A percentile compares a stretch with the other conserved stretches of the same genome.
Evolutionary conservation across 2,888 invertebrate genomes (phyloP).

Genomic region (Phaedon cochleariae): DNA sequence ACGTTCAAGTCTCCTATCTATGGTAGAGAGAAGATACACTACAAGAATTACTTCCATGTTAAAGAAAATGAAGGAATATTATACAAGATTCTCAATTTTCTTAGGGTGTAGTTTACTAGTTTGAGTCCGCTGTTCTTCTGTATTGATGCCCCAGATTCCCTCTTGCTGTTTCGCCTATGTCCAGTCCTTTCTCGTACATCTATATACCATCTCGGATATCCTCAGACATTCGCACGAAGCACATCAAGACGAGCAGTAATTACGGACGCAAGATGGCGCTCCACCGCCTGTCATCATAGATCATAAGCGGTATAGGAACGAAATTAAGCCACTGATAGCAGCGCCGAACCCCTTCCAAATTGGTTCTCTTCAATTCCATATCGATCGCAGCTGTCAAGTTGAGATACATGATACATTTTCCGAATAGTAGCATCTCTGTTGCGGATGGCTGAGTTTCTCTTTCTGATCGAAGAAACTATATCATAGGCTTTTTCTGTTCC

Average conservation of each 20-base stretch:
- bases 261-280: conserved; percentile 53
- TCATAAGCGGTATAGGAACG: conserved; percentile 50
- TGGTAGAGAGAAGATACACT: too few species aligned
- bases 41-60: too few species aligned
- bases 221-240: conserved; percentile 46
- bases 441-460: neutral
- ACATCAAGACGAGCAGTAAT: conserved; percentile 50
- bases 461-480: neutral
- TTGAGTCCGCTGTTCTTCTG: too few species aligned
- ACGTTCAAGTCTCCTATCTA: too few species aligned
- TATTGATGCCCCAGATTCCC: too few species aligned
- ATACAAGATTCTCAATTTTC: too few species aligned
- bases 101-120: too few species aligned
- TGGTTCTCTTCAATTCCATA: conserved; percentile 51
- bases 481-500: too few species aligned
- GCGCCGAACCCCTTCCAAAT: conserved; percentile 49
- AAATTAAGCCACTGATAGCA: conserved; percentile 50
- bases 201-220: conserved; percentile 46
- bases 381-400: conserved; percentile 37
- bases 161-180: neutral
- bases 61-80: too few species aligned
- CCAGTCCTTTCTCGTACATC: neutral
- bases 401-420: conserved; percentile 25
- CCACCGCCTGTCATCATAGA: conserved; percentile 51
- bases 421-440: neutral